Base-by-base conservation (phyloP, 2,888 invertebrate species). In the Perdita meconis region DNA sequence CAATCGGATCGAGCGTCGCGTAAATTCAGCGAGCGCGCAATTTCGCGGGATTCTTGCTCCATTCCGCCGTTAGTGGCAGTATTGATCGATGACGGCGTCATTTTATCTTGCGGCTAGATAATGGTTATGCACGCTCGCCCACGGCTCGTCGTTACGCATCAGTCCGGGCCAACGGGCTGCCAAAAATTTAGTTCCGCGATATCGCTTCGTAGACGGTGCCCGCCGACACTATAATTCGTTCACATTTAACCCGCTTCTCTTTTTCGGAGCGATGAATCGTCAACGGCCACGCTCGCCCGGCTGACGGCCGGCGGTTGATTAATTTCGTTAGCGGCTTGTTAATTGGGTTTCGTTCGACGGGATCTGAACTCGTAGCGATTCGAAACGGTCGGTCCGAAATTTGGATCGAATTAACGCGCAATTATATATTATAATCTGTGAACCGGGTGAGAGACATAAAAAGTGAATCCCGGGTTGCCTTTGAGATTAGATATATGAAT, bases 81-180 rank as follows among this genome's bases (percentile, higher is more conserved):
- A 79, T 79, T 79, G 79, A 79, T 79, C 79, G 78, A 78, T 79
- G 79, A 78, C 67, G 64, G 65, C 78, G 72, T 79, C 72, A 78
- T 79, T 79, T 79, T 79, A 79, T 79, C 79, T 79, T 78, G 78
- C 51, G 73, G 79, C 78, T 72, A 56, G 71, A 61, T 59, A 72
- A 72, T 77, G 78, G 72, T 72, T 72, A 78, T 67, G 63, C 53
- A 47, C 67, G 78, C 51, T 67, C 72, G 55, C 56, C 59, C 67
- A 53, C 71, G 66, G 61, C 66, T 64, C 78, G 38, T 78, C 78
- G 77, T 78, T 78, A 77, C 77, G 19, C 19, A 72, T 61, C 72
- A 57, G 44, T 70, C 50, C 16, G 66, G 44, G 56, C 61, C 19
- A 57, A 77, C 57, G 66, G 16, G 61, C 71, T 40, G 42, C 44